These are phyloP conservation scores for Rousettus leschenaultii DNA, from an alignment of 2,113 vertebrate species.

Conservation along the genomic window DNA sequence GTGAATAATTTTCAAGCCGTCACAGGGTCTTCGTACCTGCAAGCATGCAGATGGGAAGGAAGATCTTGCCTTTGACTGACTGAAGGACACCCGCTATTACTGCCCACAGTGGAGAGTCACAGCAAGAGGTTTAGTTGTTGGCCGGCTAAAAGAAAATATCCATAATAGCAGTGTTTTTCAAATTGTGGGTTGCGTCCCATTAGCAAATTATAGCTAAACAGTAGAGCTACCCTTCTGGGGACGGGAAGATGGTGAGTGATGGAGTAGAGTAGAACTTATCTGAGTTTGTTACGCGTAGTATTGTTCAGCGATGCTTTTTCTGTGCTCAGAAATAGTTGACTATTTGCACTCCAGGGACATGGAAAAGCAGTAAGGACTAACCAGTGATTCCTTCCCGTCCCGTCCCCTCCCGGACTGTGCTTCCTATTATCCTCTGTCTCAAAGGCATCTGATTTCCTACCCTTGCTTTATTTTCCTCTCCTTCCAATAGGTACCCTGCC, in stretches of 20 bases:
- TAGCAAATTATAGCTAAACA: neutral
- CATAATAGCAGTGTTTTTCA: neutral
- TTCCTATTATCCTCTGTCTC: neutral
- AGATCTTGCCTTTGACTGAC: neutral
- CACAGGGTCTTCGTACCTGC: neutral
- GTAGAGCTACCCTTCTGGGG: neutral
- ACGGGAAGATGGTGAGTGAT: neutral
- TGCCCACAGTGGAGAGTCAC: neutral
- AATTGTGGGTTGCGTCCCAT: neutral
- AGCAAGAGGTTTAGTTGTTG: neutral
- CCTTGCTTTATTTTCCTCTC: neutral
- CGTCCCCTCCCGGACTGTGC: neutral
- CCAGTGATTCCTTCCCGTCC: neutral
- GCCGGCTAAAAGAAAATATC: neutral
- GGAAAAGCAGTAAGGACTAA: neutral
- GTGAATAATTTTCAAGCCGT: neutral
- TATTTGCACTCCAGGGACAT: neutral
- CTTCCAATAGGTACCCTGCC: neutral
- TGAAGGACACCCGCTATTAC: neutral
- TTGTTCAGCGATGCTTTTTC: neutral
- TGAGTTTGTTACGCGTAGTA: neutral
- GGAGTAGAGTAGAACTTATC: neutral
- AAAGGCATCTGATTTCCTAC: neutral
- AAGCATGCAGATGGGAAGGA: neutral
- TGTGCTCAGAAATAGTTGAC: neutral